Evolutionary conservation across 2,797 vertebrate species (phyloP).

Genomic region (Gymnoscopelus braueri): DNA sequence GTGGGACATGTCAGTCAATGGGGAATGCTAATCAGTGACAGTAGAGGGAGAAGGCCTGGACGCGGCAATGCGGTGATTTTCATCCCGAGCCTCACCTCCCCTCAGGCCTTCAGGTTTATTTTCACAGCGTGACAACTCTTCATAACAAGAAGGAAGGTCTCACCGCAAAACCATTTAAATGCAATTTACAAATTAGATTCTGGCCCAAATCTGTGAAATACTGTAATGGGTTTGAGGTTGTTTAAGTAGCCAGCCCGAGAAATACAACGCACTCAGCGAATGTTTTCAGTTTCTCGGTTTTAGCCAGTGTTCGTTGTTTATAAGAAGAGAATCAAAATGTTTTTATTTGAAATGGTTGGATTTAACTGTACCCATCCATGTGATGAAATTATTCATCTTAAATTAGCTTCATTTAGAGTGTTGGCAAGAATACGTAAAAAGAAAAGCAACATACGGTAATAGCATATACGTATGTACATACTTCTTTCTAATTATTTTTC

Average conservation of each 20-base stretch:
- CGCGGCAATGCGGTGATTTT: conserved; percentile 73
- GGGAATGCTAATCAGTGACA: conserved; percentile 74
- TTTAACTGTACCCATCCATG: not conserved
- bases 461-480: not conserved
- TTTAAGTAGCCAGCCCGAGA: conserved; percentile 46
- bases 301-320: conserved; percentile 51
- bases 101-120: conserved; percentile 80
- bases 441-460: not conserved
- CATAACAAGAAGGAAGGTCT: conserved; percentile 65
- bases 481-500: conserved; percentile 24
- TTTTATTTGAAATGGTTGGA: not conserved
- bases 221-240: conserved; percentile 42
- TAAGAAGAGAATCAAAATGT: conserved; percentile 18
- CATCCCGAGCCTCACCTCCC: conserved; percentile 67
- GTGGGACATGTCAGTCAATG: conserved; percentile 78
- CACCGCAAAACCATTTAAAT: conserved; percentile 74
- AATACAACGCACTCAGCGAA: conserved; percentile 63
- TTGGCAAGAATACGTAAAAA: not conserved
- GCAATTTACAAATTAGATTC: conserved; percentile 76
- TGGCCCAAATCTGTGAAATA: conserved; percentile 66
- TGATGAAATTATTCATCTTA: conserved; percentile 23
- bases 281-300: conserved; percentile 58
- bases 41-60: conserved; percentile 46
- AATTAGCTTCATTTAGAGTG: not conserved
- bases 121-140: conserved; percentile 75